Evolutionary conservation across 2,113 vertebrate genomes (phyloP).

Genomic region (Neolamprologus ventralis): DNA sequence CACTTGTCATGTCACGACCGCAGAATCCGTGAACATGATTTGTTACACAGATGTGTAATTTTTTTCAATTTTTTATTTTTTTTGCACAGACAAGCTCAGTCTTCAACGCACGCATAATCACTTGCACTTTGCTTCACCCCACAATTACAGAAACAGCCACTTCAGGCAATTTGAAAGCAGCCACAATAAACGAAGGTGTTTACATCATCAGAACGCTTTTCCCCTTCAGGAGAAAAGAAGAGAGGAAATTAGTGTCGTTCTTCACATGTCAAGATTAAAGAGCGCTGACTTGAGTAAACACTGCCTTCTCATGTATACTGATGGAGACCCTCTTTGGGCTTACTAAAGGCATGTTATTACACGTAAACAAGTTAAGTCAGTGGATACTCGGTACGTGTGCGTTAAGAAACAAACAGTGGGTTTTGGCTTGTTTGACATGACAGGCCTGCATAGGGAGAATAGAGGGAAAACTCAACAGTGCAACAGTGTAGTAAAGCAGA

Average conservation of each 20-base stretch:
- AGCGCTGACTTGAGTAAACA: conserved; percentile 5
- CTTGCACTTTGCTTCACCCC: conserved; percentile 1
- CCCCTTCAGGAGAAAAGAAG: neutral
- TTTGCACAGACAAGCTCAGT: neutral
- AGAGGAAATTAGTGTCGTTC: conserved; percentile 20
- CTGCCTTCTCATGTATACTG: neutral
- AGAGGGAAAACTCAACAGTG: neutral
- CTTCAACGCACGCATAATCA: neutral
- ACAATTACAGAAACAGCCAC: conserved; percentile 52
- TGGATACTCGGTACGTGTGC: neutral
- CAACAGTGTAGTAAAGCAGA: neutral
- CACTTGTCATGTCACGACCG: neutral
- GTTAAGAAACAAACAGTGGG: neutral
- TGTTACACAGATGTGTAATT: neutral
- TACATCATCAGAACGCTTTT: conserved; percentile 26
- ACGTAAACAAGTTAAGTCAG: neutral
- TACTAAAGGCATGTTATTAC: neutral
- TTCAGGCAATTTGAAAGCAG: conserved; percentile 48
- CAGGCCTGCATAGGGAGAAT: neutral
- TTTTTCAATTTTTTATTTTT: neutral
- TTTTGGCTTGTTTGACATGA: neutral
- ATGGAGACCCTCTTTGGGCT: neutral
- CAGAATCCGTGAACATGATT: neutral
- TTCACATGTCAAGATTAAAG: conserved; percentile 25
- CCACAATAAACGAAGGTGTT: conserved; percentile 41